Conservation (phyloP, 64 coral and sea anemone genomes). For the Platygyra sinensis region DNA sequence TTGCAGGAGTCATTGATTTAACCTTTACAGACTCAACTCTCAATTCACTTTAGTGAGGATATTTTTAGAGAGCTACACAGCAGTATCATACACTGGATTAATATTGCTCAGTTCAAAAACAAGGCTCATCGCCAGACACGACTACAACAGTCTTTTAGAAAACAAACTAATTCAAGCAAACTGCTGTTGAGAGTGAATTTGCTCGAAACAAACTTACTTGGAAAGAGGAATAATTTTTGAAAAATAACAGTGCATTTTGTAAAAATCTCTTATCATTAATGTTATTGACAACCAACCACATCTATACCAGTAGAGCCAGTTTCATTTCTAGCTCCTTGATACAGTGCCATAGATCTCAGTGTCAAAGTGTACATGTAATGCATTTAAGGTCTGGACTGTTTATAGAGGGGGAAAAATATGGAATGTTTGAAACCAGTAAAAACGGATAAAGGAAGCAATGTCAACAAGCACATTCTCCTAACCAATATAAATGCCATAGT, state of each 20-base stretch:
- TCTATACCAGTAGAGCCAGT: neutral
- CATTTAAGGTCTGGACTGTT: neutral
- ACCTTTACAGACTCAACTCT: neutral
- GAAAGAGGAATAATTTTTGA: neutral
- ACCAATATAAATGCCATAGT: too few species aligned
- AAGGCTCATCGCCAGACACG: neutral
- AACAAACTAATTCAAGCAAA: neutral
- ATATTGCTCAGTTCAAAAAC: neutral
- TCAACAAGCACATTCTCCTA: too few species aligned
- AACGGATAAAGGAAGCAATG: too few species aligned
- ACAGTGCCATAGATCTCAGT: neutral
- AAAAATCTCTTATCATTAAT: neutral
- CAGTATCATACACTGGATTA: neutral
- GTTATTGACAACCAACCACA: neutral
- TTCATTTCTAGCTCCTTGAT: neutral
- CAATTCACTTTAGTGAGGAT: neutral
- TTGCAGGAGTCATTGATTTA: neutral
- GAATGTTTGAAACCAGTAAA: too few species aligned
- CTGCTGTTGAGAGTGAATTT: neutral
- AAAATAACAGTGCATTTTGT: neutral
- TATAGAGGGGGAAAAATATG: too few species aligned
- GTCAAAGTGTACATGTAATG: neutral
- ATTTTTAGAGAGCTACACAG: neutral
- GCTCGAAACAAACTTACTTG: neutral
- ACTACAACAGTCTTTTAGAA: neutral